Conservation (phyloP, 2,888 invertebrate genomes). For the Carabus problematicus region DNA sequence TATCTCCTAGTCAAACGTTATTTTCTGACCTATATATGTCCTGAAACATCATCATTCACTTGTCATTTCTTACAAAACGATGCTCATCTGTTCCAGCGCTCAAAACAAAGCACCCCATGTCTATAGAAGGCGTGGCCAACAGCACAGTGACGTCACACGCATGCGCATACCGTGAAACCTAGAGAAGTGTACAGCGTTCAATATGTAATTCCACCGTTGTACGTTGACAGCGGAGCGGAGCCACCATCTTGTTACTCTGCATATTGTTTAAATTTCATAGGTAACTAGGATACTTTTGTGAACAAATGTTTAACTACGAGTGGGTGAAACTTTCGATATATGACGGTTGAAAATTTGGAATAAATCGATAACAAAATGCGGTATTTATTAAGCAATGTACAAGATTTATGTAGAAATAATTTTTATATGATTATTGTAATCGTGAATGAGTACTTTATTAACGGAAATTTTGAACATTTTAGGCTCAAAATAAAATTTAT, state of each 20-base stretch:
- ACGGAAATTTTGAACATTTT: too few relatives aligned
- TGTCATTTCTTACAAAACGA: slow-evolving; percentile 28
- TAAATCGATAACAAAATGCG: too few relatives aligned
- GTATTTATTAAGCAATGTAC: too few relatives aligned
- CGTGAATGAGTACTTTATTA: too few relatives aligned
- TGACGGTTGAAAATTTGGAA: too few relatives aligned
- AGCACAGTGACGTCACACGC: slow-evolving; percentile 28
- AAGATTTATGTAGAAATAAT: too few relatives aligned
- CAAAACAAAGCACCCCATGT: slow-evolving; percentile 15
- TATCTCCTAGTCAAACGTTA: not conserved
- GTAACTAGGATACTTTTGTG: not conserved
- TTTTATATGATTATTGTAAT: too few relatives aligned
- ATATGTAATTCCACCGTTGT: slow-evolving; percentile 33
- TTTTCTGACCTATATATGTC: slow-evolving; percentile 29
- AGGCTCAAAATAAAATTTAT: too few relatives aligned
- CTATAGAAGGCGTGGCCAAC: slow-evolving; percentile 22
- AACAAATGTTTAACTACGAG: not conserved
- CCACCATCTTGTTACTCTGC: slow-evolving; percentile 24
- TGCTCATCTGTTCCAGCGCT: slow-evolving; percentile 30
- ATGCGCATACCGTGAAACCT: slow-evolving; percentile 11
- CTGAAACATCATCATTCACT: slow-evolving; percentile 25
- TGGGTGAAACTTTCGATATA: too few relatives aligned
- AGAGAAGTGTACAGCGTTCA: slow-evolving; percentile 17
- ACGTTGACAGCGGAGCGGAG: slow-evolving; percentile 23
- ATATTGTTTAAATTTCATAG: not conserved